phyloP scores from a whole-genome alignment of 2,888 invertebrate species.

The Drosophila paracracens region DNA sequence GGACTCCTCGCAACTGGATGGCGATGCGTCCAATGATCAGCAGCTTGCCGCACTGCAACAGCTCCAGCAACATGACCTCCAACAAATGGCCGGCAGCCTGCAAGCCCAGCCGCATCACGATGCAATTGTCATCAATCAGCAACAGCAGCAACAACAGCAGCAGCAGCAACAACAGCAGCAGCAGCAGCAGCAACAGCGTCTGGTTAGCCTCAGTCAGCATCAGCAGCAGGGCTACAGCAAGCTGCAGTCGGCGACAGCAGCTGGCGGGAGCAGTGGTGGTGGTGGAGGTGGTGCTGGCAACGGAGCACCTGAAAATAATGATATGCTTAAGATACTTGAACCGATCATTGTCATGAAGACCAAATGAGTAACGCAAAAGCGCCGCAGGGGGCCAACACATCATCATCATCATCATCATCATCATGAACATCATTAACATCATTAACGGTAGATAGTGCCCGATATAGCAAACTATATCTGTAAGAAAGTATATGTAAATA shows the following conservation, averaged over 20 bases:
- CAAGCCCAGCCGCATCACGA: constrained; percentile 69
- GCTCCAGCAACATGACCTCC: constrained; percentile 70
- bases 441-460: constrained; percentile 29
- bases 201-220: constrained; percentile 73
- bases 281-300: constrained; percentile 25
- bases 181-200: constrained; percentile 54
- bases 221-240: constrained; percentile 68
- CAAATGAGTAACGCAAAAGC: constrained; percentile 80
- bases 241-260: constrained; percentile 50
- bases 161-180: constrained; percentile 57
- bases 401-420: background rate
- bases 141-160: constrained; percentile 64
- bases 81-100: constrained; percentile 56
- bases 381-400: constrained; percentile 46
- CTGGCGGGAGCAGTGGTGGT: constrained; percentile 23
- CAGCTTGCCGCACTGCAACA: constrained; percentile 57
- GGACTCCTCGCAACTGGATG: constrained; percentile 60
- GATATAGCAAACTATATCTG: background rate
- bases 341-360: constrained; percentile 85
- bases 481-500: background rate
- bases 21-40: constrained; percentile 61
- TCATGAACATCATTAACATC: background rate
- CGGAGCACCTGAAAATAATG: constrained; percentile 82
- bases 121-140: constrained; percentile 66
- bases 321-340: constrained; percentile 85